Evolutionary conservation across 2,797 vertebrate species (phyloP), one percentile per base, ranked within the genome.

Genomic region (Premnoplex brunnescens): DNA sequence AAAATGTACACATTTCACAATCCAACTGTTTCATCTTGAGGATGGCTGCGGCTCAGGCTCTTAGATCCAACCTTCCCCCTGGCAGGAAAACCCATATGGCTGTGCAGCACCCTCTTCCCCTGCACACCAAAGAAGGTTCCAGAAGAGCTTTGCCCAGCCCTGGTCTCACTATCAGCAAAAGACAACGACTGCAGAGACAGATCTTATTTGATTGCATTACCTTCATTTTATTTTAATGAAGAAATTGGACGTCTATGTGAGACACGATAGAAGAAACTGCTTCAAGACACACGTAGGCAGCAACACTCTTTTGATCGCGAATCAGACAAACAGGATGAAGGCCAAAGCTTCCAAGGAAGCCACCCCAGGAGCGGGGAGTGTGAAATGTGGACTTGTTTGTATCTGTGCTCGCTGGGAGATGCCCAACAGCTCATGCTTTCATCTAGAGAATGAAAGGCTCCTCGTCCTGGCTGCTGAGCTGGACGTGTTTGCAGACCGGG

Each of bases 321-420:
- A 63, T 91, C 71, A 89, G 94, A 91, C 94, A 95, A 97, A 97
- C 94, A 96, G 94, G 96, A 97, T 72, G 88, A 85, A 95, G 88
- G 62, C 69, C 88, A 90, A 91, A 95, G 91, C 93, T 96, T 66
- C 93, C 88, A 69, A 90, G 95, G 93, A 96, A 93, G 94, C 52
- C 73, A 85, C 24, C 85, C 77, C 44, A 44, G 83, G 77, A 96
- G 83, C 36, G 72, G 64, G 55, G 63, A 66, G 76, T 87, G 71
- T 81, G 78, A 90, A 73, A 79, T 3, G 51, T 39, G 44, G 88
- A 82, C 73, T 81, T 78, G 90, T 95, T 93, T 91, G 66, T 94
- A 55, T 93, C 81, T 88, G 83, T n/a, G 67, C 83, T 88, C 0
- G 0, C 88, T 84, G 80, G 66, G 88, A 95, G 94, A 84, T 67